A percentile compares a stretch with the other conserved stretches of the same genome.
Conservation (phyloP, 2,888 invertebrate genomes). For the Leucania comma region DNA sequence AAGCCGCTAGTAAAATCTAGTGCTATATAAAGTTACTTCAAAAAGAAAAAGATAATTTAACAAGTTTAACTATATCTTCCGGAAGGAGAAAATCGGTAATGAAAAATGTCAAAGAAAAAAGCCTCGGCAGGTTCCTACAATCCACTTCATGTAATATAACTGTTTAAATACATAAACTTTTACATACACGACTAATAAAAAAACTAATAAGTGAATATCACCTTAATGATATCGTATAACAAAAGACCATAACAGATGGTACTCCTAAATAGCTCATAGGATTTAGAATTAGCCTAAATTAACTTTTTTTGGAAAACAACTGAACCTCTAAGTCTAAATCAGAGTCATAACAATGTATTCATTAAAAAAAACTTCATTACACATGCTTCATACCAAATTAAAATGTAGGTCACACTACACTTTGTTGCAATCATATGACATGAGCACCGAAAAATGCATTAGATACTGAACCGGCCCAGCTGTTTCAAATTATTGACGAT, state of each 20-base stretch:
- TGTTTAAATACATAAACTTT: background rate
- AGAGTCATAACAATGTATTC: constrained; percentile 29
- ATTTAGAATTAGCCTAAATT: constrained; percentile 1
- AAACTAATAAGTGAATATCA: background rate
- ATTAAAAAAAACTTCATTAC: constrained; percentile 22
- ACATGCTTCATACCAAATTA: constrained; percentile 29
- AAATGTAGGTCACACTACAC: constrained; percentile 36
- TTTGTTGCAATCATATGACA: constrained; percentile 38
- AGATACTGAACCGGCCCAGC: constrained; percentile 12
- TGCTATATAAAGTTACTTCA: background rate
- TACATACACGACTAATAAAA: background rate
- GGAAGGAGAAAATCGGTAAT: background rate
- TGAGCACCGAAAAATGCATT: constrained; percentile 28
- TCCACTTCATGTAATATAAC: background rate
- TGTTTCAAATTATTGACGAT: constrained; percentile 21
- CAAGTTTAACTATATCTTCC: background rate
- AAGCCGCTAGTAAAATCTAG: background rate
- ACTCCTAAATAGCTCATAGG: background rate
- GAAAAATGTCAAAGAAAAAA: background rate
- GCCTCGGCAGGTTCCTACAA: background rate
- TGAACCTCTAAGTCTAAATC: constrained; percentile 5
- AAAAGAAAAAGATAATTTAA: too few relatives aligned
- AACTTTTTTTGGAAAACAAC: constrained; percentile 18
- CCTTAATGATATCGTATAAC: background rate
- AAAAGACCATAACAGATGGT: constrained; percentile 29